Percentiles rank a stretch among this genome's conserved stretches.
Evolutionary conservation across 2,888 invertebrate species (phyloP).

Genomic region (Luperina testacea): DNA sequence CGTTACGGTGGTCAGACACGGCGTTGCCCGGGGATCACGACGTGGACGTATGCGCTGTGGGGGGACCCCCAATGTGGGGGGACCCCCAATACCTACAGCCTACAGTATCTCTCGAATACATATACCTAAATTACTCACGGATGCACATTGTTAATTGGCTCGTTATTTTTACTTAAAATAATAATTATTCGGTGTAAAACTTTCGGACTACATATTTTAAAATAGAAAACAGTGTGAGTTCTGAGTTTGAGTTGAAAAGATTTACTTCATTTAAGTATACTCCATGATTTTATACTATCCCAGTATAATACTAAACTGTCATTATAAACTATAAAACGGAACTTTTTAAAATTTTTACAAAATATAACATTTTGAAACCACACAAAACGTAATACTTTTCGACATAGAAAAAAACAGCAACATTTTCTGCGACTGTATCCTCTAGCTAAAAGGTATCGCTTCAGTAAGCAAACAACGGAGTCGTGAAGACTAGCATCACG

Average conservation of each 20-base stretch:
- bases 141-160: neutral
- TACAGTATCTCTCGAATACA: neutral
- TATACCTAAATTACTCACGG: neutral
- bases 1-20: no score
- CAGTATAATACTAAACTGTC: neutral
- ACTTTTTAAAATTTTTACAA: neutral
- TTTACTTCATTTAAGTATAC: neutral
- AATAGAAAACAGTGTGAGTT: neutral
- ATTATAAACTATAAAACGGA: neutral
- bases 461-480: conserved; percentile 73
- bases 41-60: no score
- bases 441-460: conserved; percentile 78
- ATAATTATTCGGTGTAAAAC: neutral
- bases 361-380: neutral
- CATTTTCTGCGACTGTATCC: conserved; percentile 49
- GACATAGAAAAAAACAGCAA: conserved; percentile 27
- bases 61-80: no score
- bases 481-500: conserved; percentile 52
- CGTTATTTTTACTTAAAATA: neutral
- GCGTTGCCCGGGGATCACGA: no score
- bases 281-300: neutral
- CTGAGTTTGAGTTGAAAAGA: neutral
- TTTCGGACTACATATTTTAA: neutral
- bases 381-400: conserved; percentile 7
- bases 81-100: no score